phyloP scores from a whole-genome alignment of 2,888 invertebrate species.

The Abrostola tripartita region DNA sequence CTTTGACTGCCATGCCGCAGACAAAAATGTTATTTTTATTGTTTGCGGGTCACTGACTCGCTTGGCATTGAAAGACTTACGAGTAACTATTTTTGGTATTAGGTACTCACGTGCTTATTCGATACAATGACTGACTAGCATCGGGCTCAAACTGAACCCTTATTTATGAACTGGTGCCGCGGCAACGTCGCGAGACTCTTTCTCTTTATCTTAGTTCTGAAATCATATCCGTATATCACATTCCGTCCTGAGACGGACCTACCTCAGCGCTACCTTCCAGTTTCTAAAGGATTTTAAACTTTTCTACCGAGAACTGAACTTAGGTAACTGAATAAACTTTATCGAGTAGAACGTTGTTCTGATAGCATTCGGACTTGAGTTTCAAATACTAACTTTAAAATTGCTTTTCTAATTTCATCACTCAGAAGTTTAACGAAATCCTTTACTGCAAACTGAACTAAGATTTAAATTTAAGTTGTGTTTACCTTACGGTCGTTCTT shows the following conservation, averaged over 20 bases:
- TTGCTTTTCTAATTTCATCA: constrained; percentile 36
- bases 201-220: neutral
- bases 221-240: neutral
- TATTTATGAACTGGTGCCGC: too few species aligned
- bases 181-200: too few species aligned
- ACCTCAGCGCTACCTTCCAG: neutral
- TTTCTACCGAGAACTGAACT: neutral
- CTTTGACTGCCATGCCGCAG: too few species aligned
- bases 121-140: too few species aligned
- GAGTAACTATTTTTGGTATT: too few species aligned
- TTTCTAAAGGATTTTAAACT: constrained; percentile 9
- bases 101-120: too few species aligned
- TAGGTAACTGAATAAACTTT: constrained; percentile 23
- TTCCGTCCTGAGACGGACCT: neutral
- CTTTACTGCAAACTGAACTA: constrained; percentile 9
- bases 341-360: constrained; percentile 8
- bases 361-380: constrained; percentile 14
- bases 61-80: too few species aligned
- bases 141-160: too few species aligned
- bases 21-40: too few species aligned
- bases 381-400: constrained; percentile 19
- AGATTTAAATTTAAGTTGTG: constrained; percentile 27
- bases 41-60: too few species aligned
- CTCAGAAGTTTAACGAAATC: constrained; percentile 16
- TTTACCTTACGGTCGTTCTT: constrained; percentile 1